These are phyloP conservation scores for Elephas maximus DNA, from an alignment of 2,113 vertebrate genomes.

Conservation along the genomic window DNA sequence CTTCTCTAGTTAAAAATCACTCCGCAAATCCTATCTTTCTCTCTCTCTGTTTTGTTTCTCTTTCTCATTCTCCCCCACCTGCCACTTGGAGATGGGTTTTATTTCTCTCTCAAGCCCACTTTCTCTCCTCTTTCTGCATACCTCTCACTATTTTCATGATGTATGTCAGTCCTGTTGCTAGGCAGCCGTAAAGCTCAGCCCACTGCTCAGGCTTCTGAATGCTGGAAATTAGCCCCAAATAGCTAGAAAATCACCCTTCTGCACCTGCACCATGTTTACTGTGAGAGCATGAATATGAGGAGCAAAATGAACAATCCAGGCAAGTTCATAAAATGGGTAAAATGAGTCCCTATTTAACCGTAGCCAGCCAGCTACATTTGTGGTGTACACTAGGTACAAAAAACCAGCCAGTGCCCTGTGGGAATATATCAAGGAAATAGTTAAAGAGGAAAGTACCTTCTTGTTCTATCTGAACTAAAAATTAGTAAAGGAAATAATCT, in stretches of 20 bases:
- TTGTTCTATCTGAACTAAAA: neutral
- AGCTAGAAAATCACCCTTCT: constrained; percentile 56
- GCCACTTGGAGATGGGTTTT: neutral
- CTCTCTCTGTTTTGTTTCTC: neutral
- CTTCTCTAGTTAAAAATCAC: neutral
- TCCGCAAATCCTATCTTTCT: neutral
- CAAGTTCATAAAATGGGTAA: neutral
- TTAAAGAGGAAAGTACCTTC: neutral
- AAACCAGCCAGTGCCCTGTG: neutral
- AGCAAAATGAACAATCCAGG: neutral
- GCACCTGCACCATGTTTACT: constrained; percentile 53
- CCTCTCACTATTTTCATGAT: constrained; percentile 2
- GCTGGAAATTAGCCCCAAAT: constrained; percentile 60
- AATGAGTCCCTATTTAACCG: neutral
- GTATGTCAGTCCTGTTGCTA: constrained; percentile 71
- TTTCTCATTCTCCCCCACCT: neutral
- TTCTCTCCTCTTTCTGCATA: neutral
- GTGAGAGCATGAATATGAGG: neutral
- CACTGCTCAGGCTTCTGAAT: constrained; percentile 36
- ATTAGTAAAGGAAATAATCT: neutral
- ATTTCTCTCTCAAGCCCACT: constrained; percentile 21
- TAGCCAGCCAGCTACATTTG: accelerated
- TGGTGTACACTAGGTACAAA: neutral
- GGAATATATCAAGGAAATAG: neutral
- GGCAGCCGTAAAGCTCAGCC: constrained; percentile 58